Evolutionary conservation across 2,888 invertebrate genomes (phyloP).

Genomic region (Calameuta idolon): DNA sequence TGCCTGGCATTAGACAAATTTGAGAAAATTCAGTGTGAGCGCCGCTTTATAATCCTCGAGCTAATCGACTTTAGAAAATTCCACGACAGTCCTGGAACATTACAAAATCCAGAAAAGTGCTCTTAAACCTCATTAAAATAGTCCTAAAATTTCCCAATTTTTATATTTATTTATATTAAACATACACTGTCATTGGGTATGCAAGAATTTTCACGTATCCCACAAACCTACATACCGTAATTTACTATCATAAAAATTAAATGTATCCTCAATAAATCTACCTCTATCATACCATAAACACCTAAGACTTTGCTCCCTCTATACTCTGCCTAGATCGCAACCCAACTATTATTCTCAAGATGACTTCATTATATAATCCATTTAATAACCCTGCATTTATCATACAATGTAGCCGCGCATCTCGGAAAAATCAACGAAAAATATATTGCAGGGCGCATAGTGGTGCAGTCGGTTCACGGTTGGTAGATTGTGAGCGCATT

Average conservation of each 20-base stretch:
- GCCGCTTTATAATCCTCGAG: not conserved
- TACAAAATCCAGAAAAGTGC: not conserved
- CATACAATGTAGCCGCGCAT: not conserved
- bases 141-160: not conserved
- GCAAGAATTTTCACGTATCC: not conserved
- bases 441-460: constrained; percentile 40
- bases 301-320: not conserved
- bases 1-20: not conserved
- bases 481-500: constrained; percentile 42
- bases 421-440: constrained; percentile 19
- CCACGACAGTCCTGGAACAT: not conserved
- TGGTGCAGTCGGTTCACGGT: constrained; percentile 42
- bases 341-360: not conserved
- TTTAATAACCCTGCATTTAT: not conserved
- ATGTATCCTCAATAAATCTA: not conserved
- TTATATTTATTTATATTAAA: not conserved
- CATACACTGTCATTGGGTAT: not conserved
- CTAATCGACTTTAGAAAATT: not conserved
- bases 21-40: not conserved
- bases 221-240: no score
- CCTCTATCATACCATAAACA: not conserved
- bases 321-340: not conserved
- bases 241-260: no score
- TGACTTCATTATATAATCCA: not conserved
- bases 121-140: not conserved